These are phyloP conservation scores for Caenorhabditis drosophilae DNA, from an alignment of 2,888 invertebrate genomes.

Conservation along the genomic window DNA sequence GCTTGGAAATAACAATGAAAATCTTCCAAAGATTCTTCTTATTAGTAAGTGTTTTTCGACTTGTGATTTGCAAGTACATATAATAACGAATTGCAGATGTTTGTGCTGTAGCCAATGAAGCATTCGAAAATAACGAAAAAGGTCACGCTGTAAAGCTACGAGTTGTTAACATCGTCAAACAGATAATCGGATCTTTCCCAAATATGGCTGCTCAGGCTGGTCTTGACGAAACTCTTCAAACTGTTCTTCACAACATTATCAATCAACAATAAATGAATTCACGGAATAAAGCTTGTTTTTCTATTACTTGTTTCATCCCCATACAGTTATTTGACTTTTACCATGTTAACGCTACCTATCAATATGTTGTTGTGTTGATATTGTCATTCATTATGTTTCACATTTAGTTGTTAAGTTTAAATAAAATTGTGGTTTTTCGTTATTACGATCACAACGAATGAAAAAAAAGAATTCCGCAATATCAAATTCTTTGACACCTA, in stretches of 20 bases:
- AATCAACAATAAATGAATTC: constrained; percentile 12
- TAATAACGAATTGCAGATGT: constrained; percentile 74
- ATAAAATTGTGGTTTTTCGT: no score
- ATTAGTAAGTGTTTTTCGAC: constrained; percentile 71
- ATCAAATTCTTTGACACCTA: no score
- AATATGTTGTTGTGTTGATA: constrained; percentile 28
- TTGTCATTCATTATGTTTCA: constrained; percentile 33
- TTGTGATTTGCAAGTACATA: neutral
- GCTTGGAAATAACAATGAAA: constrained; percentile 84
- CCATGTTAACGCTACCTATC: constrained; percentile 14
- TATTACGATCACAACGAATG: no score
- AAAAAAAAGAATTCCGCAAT: no score
- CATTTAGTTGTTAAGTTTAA: constrained; percentile 24
- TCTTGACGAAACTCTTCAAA: constrained; percentile 18
- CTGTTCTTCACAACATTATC: constrained; percentile 16
- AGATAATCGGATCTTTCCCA: constrained; percentile 19
- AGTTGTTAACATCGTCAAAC: constrained; percentile 78
- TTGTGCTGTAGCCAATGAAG: constrained; percentile 85
- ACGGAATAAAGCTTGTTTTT: neutral
- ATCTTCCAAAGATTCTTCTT: constrained; percentile 85
- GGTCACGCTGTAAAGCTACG: constrained; percentile 71
- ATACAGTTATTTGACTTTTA: constrained; percentile 1
- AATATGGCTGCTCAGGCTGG: constrained; percentile 16
- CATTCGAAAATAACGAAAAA: constrained; percentile 78
- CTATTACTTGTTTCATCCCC: neutral